Base-by-base conservation (phyloP, 1,140 invertebrate species). In the Campoletis sonorensis region DNA sequence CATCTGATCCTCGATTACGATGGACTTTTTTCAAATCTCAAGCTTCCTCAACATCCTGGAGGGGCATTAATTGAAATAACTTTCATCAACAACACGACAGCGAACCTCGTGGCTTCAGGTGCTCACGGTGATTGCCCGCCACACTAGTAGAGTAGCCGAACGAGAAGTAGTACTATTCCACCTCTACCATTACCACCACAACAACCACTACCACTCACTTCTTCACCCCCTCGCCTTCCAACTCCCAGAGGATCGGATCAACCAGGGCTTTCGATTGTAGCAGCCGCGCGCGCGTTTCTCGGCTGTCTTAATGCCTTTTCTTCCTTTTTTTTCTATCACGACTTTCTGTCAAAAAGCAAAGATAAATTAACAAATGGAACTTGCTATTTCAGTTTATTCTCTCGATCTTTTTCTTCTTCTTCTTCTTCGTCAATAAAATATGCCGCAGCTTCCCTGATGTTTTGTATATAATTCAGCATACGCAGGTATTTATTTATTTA, bases 61-160 rank as follows among this genome's bases (percentile, higher is more conserved):
- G 61, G 2, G 3, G n/a, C n/a, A 18, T 1, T 67, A n/a, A 11
- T 67, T 67, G 2, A 4, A 67, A 67, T 67, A 3, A 23, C n/a
- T 64, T 64, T 27, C 10, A 67, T 67, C 23, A 67, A 27, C 21
- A 16, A 27, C 13, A 27, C 21, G 23, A 27, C 13, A 13, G 10
- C 10, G 13, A n/a, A 67, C 61, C 61, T 67, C 61, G 61, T 67
- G 61, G 61, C 23, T 27, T 23, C 23, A 23, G 4, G 18, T 58
- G 18, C 54, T 58, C 61, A 26, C 61, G 61, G 23, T 67, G 61
- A 67, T 67, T 67, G 61, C 61, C 23, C 61, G 61, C 61, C 26
- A 67, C 61, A 58, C 18, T n/a, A 58, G 54, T 58, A 58, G 54
- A 58, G 4, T 58, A 23, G 54, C 54, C 21, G n/a, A 58, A 58